These are phyloP conservation scores for Rhopalosiphum maidis DNA, from an alignment of 1,140 invertebrate genomes.

Conservation along the genomic window DNA sequence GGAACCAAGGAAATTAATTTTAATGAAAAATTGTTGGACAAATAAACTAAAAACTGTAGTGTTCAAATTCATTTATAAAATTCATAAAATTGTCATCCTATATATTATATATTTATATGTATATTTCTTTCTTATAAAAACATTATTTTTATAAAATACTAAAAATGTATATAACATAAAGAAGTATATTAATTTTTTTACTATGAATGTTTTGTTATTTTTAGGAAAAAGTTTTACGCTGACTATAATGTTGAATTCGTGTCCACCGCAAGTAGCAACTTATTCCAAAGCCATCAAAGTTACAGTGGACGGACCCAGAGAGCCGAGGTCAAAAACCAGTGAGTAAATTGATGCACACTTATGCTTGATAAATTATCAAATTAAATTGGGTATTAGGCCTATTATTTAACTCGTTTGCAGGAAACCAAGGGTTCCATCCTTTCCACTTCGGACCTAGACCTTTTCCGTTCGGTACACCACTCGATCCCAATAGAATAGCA, in stretches of 20 bases:
- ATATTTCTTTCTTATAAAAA: neutral
- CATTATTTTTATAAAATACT: neutral
- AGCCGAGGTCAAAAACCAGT: slow-evolving; percentile 96
- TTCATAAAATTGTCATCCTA: neutral
- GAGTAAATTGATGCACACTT: slow-evolving; percentile 68
- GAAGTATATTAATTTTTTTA: neutral
- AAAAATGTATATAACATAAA: neutral
- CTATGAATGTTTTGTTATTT: slow-evolving; percentile 62
- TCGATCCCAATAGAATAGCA: slow-evolving; percentile 67
- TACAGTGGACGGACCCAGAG: slow-evolving; percentile 94
- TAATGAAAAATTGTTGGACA: neutral
- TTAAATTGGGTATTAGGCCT: slow-evolving; percentile 54
- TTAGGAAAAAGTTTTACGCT: slow-evolving; percentile 97
- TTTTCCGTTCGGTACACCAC: slow-evolving; percentile 79
- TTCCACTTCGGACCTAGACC: slow-evolving; percentile 83
- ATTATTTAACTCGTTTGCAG: slow-evolving; percentile 63
- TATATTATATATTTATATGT: neutral
- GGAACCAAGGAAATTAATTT: too few species aligned
- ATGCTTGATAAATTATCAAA: slow-evolving; percentile 30
- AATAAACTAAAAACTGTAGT: fast-evolving
- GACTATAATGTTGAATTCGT: slow-evolving; percentile 92
- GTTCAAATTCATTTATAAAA: neutral
- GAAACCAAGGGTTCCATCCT: slow-evolving; percentile 84
- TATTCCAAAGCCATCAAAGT: slow-evolving; percentile 99
- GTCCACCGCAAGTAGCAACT: slow-evolving; percentile 92